phyloP scores from a whole-genome alignment of 2,888 invertebrate genomes.

The Polydrusus pterygomalis region DNA sequence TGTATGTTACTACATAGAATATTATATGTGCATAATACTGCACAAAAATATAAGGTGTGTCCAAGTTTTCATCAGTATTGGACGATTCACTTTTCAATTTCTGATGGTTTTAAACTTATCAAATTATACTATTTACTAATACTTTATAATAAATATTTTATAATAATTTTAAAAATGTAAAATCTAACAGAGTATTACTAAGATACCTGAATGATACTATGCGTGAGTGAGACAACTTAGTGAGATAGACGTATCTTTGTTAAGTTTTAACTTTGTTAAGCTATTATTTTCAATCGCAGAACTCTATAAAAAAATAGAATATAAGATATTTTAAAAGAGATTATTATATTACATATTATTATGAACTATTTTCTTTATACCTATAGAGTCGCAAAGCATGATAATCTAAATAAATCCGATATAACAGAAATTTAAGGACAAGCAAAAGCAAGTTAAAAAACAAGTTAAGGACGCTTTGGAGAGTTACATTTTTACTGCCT shows the following conservation, averaged over 20 bases:
- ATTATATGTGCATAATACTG: too few species aligned
- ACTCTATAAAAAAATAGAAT: constrained; percentile 11
- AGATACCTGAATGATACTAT: constrained; percentile 51
- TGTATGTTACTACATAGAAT: too few species aligned
- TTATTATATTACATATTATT: not conserved
- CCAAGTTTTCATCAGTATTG: too few species aligned
- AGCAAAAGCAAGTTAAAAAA: too few species aligned
- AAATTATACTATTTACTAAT: not conserved
- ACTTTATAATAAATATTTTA: not conserved
- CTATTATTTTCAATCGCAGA: constrained; percentile 16
- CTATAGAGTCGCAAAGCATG: not conserved
- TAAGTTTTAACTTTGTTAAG: constrained; percentile 40
- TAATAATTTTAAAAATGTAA: constrained; percentile 6
- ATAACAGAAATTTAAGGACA: not conserved
- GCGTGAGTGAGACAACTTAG: constrained; percentile 53
- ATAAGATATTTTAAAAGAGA: constrained; percentile 5
- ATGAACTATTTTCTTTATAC: not conserved
- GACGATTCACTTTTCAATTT: too few species aligned
- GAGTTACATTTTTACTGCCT: too few species aligned
- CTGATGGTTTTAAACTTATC: too few species aligned
- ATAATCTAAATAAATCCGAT: not conserved
- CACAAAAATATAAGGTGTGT: too few species aligned
- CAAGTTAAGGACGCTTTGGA: too few species aligned
- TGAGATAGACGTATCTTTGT: constrained; percentile 53
- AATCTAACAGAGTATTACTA: constrained; percentile 43